Base-by-base conservation (phyloP, 2,888 invertebrate genomes). In the Drosophila kokeensis region DNA sequence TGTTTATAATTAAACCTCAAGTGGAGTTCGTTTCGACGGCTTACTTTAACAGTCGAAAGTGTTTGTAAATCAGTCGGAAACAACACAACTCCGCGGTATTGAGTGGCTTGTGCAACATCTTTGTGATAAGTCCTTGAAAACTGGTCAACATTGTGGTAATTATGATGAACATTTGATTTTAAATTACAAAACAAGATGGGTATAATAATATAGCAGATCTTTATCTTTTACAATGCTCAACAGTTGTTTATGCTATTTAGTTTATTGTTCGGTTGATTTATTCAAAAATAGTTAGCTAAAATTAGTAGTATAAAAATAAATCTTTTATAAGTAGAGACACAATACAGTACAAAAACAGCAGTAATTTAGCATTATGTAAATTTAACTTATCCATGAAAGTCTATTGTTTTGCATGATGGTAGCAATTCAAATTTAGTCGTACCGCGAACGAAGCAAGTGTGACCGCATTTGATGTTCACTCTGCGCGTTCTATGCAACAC, bases 51-150 rank as follows among this genome's bases (percentile, higher is more conserved):
- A 27, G 38, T 49, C 13, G 49, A 32, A 54, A 24, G 34, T 24
- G 48, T 62, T 70, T 48, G 58, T 55, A 59, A 73, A 69, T 76
- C 60, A 27, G 45, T 29, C 59, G 62, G 49, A 63, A 66, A 34
- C 36, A 40, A 38, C 11, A 15, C 27, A 45, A 45, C 59, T n/a
- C 48, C 1, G 30, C n/a, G 1, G 24, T 54, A 24, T 38, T 15
- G n/a, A 63, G 49, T 45, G 54, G 42, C 74, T 74, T 79, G 64
- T 52, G 45, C 13, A 63, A 58, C 49, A 45, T 69, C 55, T 69
- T 45, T 40, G 29, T 38, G 34, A 38, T 49, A 64, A 67, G 55
- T 81, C 81, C 81, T 74, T 80, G 71, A 62, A 58, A 55, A 50
- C 62, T 73, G 61, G 38, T 62, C 59, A 21, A 21, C 21, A 78